Evolutionary conservation across 2,113 vertebrate species (phyloP), one percentile per base, ranked within the genome.

Genomic region (Trematocara macrostoma): DNA sequence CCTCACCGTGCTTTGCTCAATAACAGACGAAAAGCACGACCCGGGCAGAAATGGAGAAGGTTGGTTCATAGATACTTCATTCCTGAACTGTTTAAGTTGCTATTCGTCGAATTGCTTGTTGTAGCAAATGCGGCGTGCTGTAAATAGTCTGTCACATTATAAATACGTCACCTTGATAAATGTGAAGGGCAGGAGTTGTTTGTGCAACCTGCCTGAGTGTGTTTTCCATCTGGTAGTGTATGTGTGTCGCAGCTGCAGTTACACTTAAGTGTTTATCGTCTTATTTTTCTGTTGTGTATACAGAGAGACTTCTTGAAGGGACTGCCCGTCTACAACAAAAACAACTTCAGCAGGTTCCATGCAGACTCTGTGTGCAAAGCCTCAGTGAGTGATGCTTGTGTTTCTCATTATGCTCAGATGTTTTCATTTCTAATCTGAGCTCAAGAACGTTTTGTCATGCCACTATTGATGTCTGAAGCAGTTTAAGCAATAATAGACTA

Each of bases 351-450:
- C 95, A 95, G 97, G n/a, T 99, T 98, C 92, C 98, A 98, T 11
- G 97, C 98, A 2, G 98, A 99, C 91, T 99, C 98, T 1, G 97
- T 98, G 23, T 99, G 98, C 93, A 99, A 98, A 96, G 97, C 97
- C 12, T 98, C 97, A 20, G 98, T 99, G 93, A 98, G 98, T 97
- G 35, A 5, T 18, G 3, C 26, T n/a, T 6, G 20, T 18, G 79
- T 15, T 79, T 23, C 6, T 40, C 7, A n/a, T 38, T 18, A 23
- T 52, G 16, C 5, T 14, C 3, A 20, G 4, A 51, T 59, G 42
- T 64, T 49, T 34, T 49, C 7, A 64, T 20, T 49, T 49, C 14
- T 49, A 35, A 10, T 34, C 47, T 52, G 3, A 20, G 6, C 38
- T 31, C 67, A 59, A 35, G 11, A 57, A 59, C 15, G 34, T 35